Conservation (phyloP, 1,140 invertebrate genomes). For the Ips nitidus region DNA sequence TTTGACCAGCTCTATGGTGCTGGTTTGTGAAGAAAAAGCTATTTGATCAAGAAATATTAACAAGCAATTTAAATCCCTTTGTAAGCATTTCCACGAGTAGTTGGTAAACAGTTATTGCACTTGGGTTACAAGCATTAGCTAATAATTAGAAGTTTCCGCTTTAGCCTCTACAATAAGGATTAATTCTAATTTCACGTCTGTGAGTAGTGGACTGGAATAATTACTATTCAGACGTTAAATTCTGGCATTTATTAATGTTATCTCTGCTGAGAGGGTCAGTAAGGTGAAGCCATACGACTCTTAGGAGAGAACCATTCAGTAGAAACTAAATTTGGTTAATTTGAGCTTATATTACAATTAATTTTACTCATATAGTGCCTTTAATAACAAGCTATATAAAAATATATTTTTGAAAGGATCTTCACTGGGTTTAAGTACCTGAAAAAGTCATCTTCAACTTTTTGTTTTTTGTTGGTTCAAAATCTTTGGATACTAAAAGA, state of each 20-base stretch:
- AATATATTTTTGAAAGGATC: too few species aligned
- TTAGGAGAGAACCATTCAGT: too few species aligned
- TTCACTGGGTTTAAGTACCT: too few species aligned
- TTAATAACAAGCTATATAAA: too few species aligned
- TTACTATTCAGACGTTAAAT: constrained; percentile 1
- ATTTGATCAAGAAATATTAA: constrained; percentile 7
- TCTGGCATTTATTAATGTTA: not conserved
- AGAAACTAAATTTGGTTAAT: too few species aligned
- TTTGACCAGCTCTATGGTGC: not conserved
- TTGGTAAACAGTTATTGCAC: constrained; percentile 5
- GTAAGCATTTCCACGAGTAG: not conserved
- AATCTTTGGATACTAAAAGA: too few species aligned
- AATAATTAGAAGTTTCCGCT: constrained; percentile 1
- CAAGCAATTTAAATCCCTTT: constrained; percentile 3
- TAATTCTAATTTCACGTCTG: not conserved
- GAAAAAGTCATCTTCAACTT: too few species aligned
- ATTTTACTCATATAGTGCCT: too few species aligned
- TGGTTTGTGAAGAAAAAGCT: not conserved
- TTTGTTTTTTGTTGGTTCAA: too few species aligned
- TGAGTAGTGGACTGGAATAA: not conserved
- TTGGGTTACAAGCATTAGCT: constrained; percentile 3
- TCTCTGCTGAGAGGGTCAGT: constrained; percentile 10
- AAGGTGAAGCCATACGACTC: not conserved
- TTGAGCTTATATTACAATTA: too few species aligned
- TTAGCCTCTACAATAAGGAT: not conserved